Evolutionary conservation across 2,797 vertebrate genomes (phyloP), one percentile per base, ranked within the genome.

Genomic region (Manis crassicaudata): DNA sequence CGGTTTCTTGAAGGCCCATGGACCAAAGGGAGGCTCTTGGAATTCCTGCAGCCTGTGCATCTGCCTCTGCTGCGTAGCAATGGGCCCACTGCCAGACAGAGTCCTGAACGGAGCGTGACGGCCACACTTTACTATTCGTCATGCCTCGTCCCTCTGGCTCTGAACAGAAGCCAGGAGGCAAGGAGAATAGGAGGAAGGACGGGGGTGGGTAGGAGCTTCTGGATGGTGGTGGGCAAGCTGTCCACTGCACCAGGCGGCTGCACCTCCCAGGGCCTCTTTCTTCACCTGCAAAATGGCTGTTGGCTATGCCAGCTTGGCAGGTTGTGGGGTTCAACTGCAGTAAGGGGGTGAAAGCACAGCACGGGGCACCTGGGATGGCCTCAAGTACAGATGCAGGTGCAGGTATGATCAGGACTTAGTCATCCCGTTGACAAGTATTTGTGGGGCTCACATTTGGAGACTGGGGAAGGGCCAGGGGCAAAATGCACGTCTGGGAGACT

Each of bases 201-300:
- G 46, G 65, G 5, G 32, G 10, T 2, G 11, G 50, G 14, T 11
- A 29, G 56, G 35, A 70, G 52, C 67, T 62, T 58, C 27, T 18
- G 23, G 50, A n/a, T 0, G 0, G 1, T 1, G 5, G 25, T 11
- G 50, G 40, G 27, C 14, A n/a, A 67, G 63, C 50, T 40, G 29
- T 3, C 56, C 27, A 12, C 67, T 2, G 12, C 20, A 37, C 43
- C 2, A 25, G n/a, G 21, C 1, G 18, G 76, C 85, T 18, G 50
- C 14, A 7, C 46, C 0, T 70, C 12, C 32, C 5, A 11, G 56
- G 5, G 9, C 56, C 73, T 43, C 9, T 54, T 72, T 77, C 50
- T 63, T 73, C 52, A 32, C 58, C 86, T 75, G 56, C 35, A n/a
- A 37, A 77, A 21, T 7, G 16, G 16, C 5, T 37, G 23, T 35